Percentiles rank a stretch among this genome's conserved stretches.
Conservation (phyloP, 2,113 vertebrate genomes). For the Anseranas semipalmata region DNA sequence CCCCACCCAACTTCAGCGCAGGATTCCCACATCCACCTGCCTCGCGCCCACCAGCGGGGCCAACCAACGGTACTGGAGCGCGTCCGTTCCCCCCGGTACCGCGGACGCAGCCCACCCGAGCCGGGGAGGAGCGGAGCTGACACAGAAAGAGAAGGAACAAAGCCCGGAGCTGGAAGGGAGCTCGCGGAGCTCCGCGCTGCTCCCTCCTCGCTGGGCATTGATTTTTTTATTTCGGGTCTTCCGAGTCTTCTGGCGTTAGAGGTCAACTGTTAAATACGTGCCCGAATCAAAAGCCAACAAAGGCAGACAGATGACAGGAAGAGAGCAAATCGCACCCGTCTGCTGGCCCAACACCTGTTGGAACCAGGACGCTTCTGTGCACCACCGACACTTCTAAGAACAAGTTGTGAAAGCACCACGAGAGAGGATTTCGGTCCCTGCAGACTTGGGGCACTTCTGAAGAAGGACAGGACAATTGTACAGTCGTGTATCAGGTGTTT, state of each 20-base stretch:
- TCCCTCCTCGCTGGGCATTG: background rate
- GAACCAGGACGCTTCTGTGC: background rate
- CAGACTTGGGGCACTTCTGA: background rate
- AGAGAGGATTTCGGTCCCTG: background rate
- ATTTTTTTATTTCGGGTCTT: background rate
- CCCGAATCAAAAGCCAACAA: background rate
- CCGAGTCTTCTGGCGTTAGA: background rate
- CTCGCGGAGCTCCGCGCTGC: background rate
- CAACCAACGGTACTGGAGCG: background rate
- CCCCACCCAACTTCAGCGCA: background rate
- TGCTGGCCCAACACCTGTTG: background rate
- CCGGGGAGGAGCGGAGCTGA: background rate
- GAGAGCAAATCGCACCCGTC: background rate
- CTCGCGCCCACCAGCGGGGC: background rate
- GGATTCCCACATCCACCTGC: background rate
- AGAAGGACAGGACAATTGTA: background rate
- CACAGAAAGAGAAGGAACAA: background rate
- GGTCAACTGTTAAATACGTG: background rate
- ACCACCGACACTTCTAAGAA: background rate
- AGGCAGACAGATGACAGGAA: background rate
- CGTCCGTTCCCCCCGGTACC: background rate
- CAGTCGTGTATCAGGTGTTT: background rate
- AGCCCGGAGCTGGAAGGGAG: background rate
- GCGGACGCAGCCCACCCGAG: too few species aligned
- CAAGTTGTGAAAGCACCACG: background rate